These are phyloP conservation scores for Melitaea cinxia DNA, from an alignment of 1,140 invertebrate genomes.

Conservation along the genomic window DNA sequence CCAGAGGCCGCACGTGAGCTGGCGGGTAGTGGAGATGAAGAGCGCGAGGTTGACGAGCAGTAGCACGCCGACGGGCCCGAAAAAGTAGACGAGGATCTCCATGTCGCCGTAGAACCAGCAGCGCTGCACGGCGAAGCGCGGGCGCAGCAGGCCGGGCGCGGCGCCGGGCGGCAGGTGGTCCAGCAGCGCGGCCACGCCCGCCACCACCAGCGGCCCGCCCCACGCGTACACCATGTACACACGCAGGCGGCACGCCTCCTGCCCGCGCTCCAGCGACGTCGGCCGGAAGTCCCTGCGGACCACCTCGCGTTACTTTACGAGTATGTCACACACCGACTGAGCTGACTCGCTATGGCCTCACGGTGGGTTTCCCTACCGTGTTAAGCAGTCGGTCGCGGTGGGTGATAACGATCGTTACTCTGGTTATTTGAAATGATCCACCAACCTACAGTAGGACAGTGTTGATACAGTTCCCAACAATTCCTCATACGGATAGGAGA, in stretches of 20 bases:
- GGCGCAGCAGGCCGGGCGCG: conserved; percentile 84
- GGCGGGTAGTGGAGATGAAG: conserved; percentile 90
- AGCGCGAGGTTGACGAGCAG: conserved; percentile 89
- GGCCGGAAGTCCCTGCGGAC: conserved; percentile 89
- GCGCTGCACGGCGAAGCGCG: conserved; percentile 87
- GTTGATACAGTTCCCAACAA: no score
- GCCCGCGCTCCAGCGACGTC: conserved; percentile 90
- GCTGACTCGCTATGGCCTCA: no score
- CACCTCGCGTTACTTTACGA: conserved; percentile 1
- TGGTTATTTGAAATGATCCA: no score
- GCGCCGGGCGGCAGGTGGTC: conserved; percentile 85
- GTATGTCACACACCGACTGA: not conserved
- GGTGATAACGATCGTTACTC: no score
- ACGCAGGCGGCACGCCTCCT: conserved; percentile 88
- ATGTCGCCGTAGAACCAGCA: conserved; percentile 92
- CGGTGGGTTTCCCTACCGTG: no score
- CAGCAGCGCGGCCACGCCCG: conserved; percentile 86
- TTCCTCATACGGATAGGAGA: no score
- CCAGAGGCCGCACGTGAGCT: conserved; percentile 93
- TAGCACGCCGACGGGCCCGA: conserved; percentile 89
- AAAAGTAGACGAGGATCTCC: conserved; percentile 91
- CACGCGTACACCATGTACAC: conserved; percentile 91
- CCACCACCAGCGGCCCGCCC: conserved; percentile 89
- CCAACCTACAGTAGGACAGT: no score
- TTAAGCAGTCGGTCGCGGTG: no score